Percentiles rank a stretch among this genome's conserved stretches.
Evolutionary conservation across 2,888 invertebrate genomes (phyloP).

Genomic region (Sesia apiformis): DNA sequence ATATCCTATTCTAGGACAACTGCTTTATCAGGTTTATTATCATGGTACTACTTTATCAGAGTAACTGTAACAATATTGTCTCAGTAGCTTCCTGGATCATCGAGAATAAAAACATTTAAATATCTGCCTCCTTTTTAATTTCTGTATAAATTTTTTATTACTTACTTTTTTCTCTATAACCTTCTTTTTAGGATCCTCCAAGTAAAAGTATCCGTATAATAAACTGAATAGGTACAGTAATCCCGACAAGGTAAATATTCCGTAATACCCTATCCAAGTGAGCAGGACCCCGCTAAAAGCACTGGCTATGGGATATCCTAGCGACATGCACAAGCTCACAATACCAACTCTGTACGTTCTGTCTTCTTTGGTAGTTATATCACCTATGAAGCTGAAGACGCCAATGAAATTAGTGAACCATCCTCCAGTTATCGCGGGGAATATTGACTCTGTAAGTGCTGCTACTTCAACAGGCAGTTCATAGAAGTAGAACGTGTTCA

Average conservation of each 20-base stretch:
- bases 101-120: too few species aligned
- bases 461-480: conserved; percentile 86
- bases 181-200: conserved; percentile 76
- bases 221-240: conserved; percentile 82
- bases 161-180: conserved; percentile 31
- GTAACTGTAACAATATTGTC: too few species aligned
- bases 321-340: conserved; percentile 88
- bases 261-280: conserved; percentile 84
- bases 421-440: conserved; percentile 87
- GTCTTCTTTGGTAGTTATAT: conserved; percentile 86
- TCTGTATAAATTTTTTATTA: neutral
- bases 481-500: conserved; percentile 86
- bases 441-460: conserved; percentile 84
- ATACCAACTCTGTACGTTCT: conserved; percentile 89
- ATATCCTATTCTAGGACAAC: too few species aligned
- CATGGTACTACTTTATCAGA: too few species aligned
- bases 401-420: conserved; percentile 93
- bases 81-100: too few species aligned
- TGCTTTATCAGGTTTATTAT: too few species aligned
- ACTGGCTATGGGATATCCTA: conserved; percentile 91
- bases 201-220: conserved; percentile 79
- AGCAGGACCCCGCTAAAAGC: conserved; percentile 87
- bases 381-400: conserved; percentile 90
- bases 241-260: conserved; percentile 84
- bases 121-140: too few species aligned